These are phyloP conservation scores for Phylloscopus trochiloides DNA, from an alignment of 2,113 vertebrate genomes.

Conservation along the genomic window DNA sequence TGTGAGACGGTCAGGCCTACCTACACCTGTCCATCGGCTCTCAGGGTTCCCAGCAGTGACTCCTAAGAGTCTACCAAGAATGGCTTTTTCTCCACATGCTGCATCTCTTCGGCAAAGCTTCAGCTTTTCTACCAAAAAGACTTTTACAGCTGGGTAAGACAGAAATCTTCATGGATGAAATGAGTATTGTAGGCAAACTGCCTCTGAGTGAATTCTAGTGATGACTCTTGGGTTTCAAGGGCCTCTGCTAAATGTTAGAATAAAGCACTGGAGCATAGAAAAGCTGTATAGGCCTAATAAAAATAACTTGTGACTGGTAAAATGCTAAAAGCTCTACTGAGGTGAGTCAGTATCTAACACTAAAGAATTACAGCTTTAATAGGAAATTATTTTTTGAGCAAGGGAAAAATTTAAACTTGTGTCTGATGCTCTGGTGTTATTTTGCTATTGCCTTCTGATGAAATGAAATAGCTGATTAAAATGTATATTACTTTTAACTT, in stretches of 20 bases:
- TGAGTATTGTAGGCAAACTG: background rate
- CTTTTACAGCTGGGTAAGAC: conserved; percentile 70
- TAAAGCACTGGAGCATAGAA: background rate
- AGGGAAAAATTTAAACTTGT: background rate
- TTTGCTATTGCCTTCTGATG: background rate
- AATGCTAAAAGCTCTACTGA: background rate
- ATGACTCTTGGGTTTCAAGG: background rate
- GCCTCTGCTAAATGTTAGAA: background rate
- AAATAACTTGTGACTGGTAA: background rate
- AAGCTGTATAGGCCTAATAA: background rate
- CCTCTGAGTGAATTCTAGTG: background rate
- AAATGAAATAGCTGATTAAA: background rate
- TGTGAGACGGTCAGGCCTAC: conserved; percentile 72
- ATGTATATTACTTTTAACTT: background rate
- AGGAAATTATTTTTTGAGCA: background rate
- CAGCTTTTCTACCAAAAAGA: conserved; percentile 30
- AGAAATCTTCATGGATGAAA: background rate
- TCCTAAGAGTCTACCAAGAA: conserved; percentile 59
- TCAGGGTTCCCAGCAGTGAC: conserved; percentile 69
- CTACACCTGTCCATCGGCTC: conserved; percentile 75
- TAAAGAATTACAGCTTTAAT: background rate
- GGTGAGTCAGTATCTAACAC: background rate
- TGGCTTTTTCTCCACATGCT: background rate
- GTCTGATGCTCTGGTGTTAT: background rate
- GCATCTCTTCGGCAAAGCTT: background rate